These are phyloP conservation scores for Ginglymostoma cirratum DNA, from an alignment of 2,113 vertebrate genomes.

Conservation along the genomic window DNA sequence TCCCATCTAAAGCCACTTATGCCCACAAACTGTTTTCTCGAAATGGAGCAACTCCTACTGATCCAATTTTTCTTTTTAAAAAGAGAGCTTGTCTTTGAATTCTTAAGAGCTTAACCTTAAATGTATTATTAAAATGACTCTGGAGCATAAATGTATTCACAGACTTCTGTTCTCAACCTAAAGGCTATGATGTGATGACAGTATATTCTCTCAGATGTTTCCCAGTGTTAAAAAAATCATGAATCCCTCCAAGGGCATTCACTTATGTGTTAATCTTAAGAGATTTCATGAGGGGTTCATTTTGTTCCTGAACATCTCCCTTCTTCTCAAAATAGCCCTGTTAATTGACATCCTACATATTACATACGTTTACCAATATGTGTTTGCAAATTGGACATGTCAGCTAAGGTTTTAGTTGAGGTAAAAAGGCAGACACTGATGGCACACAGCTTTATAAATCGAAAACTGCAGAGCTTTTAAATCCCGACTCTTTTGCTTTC, in stretches of 20 bases:
- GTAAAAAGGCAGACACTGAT: neutral
- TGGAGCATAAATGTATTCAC: neutral
- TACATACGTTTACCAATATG: neutral
- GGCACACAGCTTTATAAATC: neutral
- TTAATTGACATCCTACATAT: neutral
- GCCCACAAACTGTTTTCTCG: neutral
- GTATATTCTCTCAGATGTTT: constrained; percentile 21
- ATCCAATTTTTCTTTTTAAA: neutral
- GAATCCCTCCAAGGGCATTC: neutral
- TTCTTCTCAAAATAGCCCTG: neutral
- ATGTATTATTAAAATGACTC: neutral
- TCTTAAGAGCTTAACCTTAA: neutral
- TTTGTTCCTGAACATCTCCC: neutral
- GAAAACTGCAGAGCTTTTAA: neutral
- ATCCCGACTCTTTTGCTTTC: neutral
- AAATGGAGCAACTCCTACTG: neutral
- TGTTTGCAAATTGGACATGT: neutral
- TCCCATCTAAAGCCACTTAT: neutral
- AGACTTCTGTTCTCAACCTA: neutral
- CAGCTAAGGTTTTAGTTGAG: neutral
- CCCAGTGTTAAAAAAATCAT: neutral
- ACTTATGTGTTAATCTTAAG: neutral
- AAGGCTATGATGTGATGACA: constrained; percentile 18
- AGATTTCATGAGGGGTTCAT: neutral
- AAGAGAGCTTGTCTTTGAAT: neutral